A percentile compares a stretch with the other conserved stretches of the same genome.
phyloP scores from a whole-genome alignment of 2,888 invertebrate species.

The Coenonympha glycerion region DNA sequence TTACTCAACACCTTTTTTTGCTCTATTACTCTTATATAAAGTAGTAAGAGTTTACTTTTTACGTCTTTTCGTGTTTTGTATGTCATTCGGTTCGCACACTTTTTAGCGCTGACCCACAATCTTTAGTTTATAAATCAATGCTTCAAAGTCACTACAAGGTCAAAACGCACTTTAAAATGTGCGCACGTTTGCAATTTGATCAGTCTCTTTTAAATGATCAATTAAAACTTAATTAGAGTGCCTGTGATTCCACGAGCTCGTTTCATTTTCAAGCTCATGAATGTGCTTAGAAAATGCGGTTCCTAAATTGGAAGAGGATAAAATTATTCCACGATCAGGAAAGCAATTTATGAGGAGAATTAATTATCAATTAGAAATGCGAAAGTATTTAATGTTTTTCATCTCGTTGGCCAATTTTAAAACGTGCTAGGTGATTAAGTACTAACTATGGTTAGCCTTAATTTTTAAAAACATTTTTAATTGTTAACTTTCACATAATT shows the following conservation, averaged over 20 bases:
- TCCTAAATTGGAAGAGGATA: background rate
- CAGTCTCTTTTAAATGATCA: background rate
- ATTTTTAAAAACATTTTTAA: too few relatives aligned
- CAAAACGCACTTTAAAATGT: background rate
- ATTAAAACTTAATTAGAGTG: constrained; percentile 16
- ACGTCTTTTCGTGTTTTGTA: too few relatives aligned
- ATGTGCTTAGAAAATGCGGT: constrained; percentile 13
- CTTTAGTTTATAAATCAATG: too few relatives aligned
- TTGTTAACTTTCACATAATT: too few relatives aligned
- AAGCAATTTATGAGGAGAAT: background rate
- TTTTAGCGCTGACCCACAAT: too few relatives aligned
- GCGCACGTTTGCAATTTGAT: background rate
- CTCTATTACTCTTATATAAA: too few relatives aligned
- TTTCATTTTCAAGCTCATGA: constrained; percentile 12
- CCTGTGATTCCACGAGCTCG: constrained; percentile 6
- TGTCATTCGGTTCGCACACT: too few relatives aligned
- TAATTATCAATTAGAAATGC: background rate
- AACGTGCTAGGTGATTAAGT: too few relatives aligned
- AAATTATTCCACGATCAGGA: constrained; percentile 3
- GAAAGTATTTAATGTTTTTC: background rate
- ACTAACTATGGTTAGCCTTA: too few relatives aligned
- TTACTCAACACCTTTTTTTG: too few relatives aligned
- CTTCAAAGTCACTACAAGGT: background rate
- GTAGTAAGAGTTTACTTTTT: too few relatives aligned
- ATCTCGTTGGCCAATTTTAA: too few relatives aligned